Evolutionary conservation across 2,113 vertebrate species (phyloP).

Genomic region (Oreochromis tanganicae): DNA sequence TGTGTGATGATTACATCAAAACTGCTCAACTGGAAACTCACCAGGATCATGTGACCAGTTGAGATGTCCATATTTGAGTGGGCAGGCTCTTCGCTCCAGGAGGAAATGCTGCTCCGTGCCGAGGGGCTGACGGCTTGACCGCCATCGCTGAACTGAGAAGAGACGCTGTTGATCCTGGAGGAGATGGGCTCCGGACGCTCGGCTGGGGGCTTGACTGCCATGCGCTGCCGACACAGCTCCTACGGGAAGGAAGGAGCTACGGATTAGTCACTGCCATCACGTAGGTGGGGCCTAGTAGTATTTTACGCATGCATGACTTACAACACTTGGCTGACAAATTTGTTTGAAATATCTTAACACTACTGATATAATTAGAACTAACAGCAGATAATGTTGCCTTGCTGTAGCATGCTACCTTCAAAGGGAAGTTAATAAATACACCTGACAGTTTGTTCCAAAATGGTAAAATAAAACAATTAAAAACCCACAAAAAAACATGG

Average conservation of each 20-base stretch:
- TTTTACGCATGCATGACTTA: not conserved
- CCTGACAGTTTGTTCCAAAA: not conserved
- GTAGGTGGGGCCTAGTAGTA: not conserved
- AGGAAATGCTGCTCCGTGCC: conserved; percentile 85
- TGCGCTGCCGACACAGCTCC: conserved; percentile 96
- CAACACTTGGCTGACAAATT: not conserved
- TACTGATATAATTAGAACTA: not conserved
- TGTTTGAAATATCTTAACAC: not conserved
- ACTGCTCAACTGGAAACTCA: conserved; percentile 35
- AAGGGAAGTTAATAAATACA: not conserved
- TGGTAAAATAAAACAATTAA: not conserved
- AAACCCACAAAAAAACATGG: not conserved
- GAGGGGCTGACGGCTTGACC: conserved; percentile 86
- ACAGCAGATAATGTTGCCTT: not conserved
- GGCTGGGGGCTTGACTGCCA: conserved; percentile 78
- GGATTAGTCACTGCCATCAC: not conserved
- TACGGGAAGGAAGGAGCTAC: conserved; percentile 25
- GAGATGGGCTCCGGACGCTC: conserved; percentile 79
- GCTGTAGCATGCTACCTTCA: not conserved
- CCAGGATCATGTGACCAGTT: conserved; percentile 98
- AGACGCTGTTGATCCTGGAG: conserved; percentile 87
- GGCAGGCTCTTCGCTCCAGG: conserved; percentile 92
- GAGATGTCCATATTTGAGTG: conserved; percentile 98
- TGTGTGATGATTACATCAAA: not conserved
- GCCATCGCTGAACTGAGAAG: conserved; percentile 90